These are phyloP conservation scores for Drosophila algonquin DNA, from an alignment of 2,888 invertebrate species.

Conservation along the genomic window DNA sequence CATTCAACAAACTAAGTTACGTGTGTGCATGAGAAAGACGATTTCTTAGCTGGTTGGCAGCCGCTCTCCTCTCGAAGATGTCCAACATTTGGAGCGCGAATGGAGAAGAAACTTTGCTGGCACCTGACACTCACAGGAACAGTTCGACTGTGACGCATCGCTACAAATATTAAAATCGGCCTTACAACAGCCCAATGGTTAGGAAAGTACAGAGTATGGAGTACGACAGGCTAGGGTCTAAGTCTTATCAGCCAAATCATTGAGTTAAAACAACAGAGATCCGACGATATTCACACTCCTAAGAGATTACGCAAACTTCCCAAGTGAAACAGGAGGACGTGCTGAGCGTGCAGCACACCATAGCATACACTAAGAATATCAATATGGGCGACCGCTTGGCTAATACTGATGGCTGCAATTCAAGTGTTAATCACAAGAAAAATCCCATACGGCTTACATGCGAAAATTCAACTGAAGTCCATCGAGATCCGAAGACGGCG, in stretches of 20 bases:
- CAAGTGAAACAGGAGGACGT: conserved; percentile 26
- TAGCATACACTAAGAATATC: neutral
- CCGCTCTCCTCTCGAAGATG: conserved; percentile 14
- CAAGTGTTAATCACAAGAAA: conserved; percentile 54
- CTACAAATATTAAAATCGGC: conserved; percentile 60
- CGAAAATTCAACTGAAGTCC: conserved; percentile 24
- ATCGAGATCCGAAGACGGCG: conserved; percentile 3
- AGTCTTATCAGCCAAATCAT: conserved; percentile 1
- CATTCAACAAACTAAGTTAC: conserved; percentile 36
- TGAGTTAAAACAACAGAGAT: conserved; percentile 1
- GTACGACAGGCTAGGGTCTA: conserved; percentile 2
- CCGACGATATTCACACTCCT: conserved; percentile 6
- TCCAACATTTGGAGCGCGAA: conserved; percentile 7
- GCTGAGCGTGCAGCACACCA: neutral
- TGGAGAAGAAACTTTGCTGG: neutral
- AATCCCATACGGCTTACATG: conserved; percentile 64
- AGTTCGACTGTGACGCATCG: conserved; percentile 72
- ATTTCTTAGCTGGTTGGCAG: neutral
- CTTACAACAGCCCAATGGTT: conserved; percentile 38
- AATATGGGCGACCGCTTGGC: neutral
- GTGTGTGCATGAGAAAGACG: neutral
- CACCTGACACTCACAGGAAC: conserved; percentile 68
- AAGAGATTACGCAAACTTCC: conserved; percentile 1
- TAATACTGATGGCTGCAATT: conserved; percentile 51
- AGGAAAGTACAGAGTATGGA: neutral